These are phyloP conservation scores for Pogona vitticeps DNA, from an alignment of 2,113 vertebrate genomes.

Conservation along the genomic window DNA sequence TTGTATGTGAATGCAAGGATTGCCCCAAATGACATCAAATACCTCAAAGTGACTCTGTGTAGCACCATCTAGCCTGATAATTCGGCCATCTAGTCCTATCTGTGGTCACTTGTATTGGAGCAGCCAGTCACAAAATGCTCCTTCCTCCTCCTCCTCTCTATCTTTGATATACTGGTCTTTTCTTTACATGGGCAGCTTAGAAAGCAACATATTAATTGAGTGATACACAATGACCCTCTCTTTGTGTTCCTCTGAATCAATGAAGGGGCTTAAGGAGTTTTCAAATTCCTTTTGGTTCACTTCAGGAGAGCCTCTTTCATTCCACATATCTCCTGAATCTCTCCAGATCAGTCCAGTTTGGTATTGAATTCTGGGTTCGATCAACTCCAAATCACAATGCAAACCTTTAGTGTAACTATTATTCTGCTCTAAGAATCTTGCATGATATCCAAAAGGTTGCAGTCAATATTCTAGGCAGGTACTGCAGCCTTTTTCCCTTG, in stretches of 20 bases:
- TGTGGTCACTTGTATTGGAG: too few species aligned
- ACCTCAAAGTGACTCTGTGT: too few species aligned
- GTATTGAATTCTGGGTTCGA: neutral
- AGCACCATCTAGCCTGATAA: too few species aligned
- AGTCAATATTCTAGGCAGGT: neutral
- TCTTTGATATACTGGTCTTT: too few species aligned
- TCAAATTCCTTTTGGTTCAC: neutral
- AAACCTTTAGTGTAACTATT: neutral
- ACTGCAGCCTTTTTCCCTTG: too few species aligned
- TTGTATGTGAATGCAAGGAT: too few species aligned
- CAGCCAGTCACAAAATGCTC: too few species aligned
- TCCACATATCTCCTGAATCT: neutral
- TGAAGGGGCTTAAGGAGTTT: neutral
- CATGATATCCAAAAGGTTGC: neutral
- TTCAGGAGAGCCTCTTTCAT: neutral
- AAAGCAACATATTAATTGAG: too few species aligned
- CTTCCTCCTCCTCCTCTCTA: too few species aligned
- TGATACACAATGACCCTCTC: neutral
- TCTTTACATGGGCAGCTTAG: too few species aligned
- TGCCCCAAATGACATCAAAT: too few species aligned
- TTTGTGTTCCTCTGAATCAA: neutral
- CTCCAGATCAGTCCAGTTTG: neutral
- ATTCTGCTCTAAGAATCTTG: neutral
- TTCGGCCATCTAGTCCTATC: too few species aligned
- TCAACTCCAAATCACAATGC: neutral